Conservation (phyloP, 2,113 vertebrate genomes). For the Gasterosteus nipponicus region DNA sequence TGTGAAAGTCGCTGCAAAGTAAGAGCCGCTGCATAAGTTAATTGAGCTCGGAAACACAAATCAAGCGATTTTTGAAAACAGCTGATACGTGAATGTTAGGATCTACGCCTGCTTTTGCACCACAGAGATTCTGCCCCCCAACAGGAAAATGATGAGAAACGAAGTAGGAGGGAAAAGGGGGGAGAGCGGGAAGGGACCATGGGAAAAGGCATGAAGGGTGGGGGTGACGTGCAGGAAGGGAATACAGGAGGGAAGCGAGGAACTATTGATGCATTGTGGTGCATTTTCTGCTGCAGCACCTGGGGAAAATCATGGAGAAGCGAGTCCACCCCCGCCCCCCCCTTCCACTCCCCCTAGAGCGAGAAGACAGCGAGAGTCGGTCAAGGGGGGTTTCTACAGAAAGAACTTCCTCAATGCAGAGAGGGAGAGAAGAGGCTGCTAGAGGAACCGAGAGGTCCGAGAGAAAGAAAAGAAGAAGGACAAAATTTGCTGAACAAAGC, state of each 20-base stretch:
- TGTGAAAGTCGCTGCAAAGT: slow-evolving; percentile 25
- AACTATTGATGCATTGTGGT: slow-evolving; percentile 72
- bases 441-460: not conserved
- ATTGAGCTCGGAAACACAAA: slow-evolving; percentile 54
- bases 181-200: not conserved
- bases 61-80: slow-evolving; percentile 51
- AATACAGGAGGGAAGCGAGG: slow-evolving; percentile 23
- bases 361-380: slow-evolving; percentile 40
- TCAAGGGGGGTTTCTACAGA: slow-evolving; percentile 22
- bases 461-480: not conserved
- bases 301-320: slow-evolving; percentile 62
- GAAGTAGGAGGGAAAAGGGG: slow-evolving; percentile 4
- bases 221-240: slow-evolving; percentile 11
- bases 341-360: not conserved
- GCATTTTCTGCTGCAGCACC: slow-evolving; percentile 77
- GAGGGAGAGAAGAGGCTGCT: slow-evolving; percentile 18
- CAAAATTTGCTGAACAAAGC: slow-evolving; percentile 6
- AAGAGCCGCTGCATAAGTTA: slow-evolving; percentile 4
- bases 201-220: slow-evolving; percentile 6
- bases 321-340: slow-evolving; percentile 31
- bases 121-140: slow-evolving; percentile 35
- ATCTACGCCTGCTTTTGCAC: slow-evolving; percentile 37
- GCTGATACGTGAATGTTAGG: slow-evolving; percentile 56
- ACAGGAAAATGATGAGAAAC: slow-evolving; percentile 45
- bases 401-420: slow-evolving; percentile 23